phyloP scores from a whole-genome alignment of 2,113 vertebrate species.

The Prochilodus magdalenae region DNA sequence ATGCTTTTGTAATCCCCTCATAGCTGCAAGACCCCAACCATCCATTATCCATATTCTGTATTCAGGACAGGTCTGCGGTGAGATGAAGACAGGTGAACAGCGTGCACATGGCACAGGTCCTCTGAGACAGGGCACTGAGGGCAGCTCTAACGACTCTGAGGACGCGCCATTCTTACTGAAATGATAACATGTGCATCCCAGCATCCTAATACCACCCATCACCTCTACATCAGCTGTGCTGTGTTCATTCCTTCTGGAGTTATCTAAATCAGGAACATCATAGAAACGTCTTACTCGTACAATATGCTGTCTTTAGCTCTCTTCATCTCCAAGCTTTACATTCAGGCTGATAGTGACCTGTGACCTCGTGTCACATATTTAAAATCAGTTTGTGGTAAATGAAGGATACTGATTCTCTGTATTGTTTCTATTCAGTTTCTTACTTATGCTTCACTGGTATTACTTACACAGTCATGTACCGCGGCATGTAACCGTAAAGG shows the following conservation, averaged over 20 bases:
- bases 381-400: too few relatives aligned
- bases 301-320: background rate
- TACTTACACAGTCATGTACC: too few relatives aligned
- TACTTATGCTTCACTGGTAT: too few relatives aligned
- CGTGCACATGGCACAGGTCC: background rate
- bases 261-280: background rate
- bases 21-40: background rate
- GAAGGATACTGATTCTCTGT: too few relatives aligned
- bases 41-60: background rate
- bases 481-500: too few relatives aligned
- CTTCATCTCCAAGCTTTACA: background rate
- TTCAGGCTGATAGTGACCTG: background rate
- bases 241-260: background rate
- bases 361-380: background rate
- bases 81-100: background rate
- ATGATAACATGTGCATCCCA: background rate
- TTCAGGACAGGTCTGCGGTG: background rate
- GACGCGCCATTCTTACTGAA: background rate
- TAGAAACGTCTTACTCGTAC: background rate
- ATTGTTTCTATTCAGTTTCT: too few relatives aligned
- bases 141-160: background rate
- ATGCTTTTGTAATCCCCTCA: slow-evolving; percentile 23
- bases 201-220: background rate
- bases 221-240: background rate
- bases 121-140: background rate